Evolutionary conservation across 2,113 vertebrate species (phyloP).

Genomic region (Proterorhinus semilunaris): DNA sequence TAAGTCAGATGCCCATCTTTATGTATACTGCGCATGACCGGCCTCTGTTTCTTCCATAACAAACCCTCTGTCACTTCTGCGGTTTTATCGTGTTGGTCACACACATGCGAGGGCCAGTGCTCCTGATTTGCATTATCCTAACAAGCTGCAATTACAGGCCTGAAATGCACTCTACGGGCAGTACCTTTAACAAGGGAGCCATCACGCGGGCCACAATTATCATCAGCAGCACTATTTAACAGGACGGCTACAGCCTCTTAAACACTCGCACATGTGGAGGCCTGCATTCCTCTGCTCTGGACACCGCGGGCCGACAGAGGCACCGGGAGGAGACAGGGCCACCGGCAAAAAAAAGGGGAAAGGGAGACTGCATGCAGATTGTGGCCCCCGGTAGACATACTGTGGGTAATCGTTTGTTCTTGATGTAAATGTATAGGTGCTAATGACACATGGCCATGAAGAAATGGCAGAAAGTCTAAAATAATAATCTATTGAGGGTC

Average conservation of each 20-base stretch:
- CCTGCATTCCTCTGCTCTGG: slow-evolving; percentile 52
- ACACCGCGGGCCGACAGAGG: slow-evolving; percentile 46
- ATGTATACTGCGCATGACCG: too few relatives aligned
- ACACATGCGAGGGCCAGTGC: slow-evolving; percentile 43
- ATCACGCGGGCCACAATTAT: slow-evolving; percentile 72
- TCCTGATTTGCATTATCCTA: slow-evolving; percentile 73
- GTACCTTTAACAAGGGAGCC: slow-evolving; percentile 72
- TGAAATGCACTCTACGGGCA: slow-evolving; percentile 65
- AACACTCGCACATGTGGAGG: slow-evolving; percentile 65
- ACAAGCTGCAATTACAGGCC: slow-evolving; percentile 75
- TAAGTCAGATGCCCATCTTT: too few relatives aligned
- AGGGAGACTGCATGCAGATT: background rate
- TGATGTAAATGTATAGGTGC: background rate
- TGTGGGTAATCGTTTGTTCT: background rate
- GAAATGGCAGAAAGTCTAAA: too few relatives aligned
- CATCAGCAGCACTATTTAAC: slow-evolving; percentile 74
- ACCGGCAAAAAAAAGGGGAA: background rate
- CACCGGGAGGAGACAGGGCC: background rate
- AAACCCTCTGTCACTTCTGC: slow-evolving; percentile 24
- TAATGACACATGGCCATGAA: background rate
- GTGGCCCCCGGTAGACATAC: background rate
- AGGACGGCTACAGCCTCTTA: slow-evolving; percentile 63
- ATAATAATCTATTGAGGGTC: too few relatives aligned
- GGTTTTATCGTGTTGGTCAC: slow-evolving; percentile 12
- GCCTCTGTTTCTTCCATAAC: background rate